Evolutionary conservation across 2,888 invertebrate genomes (phyloP), one percentile per base, ranked within the genome.

Genomic region (Dryocosmus kuriphilus): DNA sequence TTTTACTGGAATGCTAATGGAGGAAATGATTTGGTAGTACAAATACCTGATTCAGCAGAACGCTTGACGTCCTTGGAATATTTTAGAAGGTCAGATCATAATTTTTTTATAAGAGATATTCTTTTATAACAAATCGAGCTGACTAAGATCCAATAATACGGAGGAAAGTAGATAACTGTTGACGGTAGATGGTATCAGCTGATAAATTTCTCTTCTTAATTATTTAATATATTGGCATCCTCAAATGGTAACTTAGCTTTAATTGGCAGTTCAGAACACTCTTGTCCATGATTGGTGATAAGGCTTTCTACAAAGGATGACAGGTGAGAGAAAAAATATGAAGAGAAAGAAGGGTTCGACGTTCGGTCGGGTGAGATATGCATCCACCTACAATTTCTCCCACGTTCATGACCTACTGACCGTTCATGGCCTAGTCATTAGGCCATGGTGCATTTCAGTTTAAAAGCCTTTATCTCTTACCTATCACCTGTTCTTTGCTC

Each of bases 361-460:
- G 51, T n/a, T 71, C 14, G 30, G 32, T 71, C n/a, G 22, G n/a
- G 71, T 6, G 30, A 71, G 51, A 51, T 67, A 81, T 78, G 73
- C 81, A 75, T 82, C 84, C 85, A 84, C 82, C 83, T 82, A 86
- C 86, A 87, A 87, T 88, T 87, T 88, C 88, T 86, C 86, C 84
- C 75, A 73, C 75, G 81, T 82, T 79, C 81, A 80, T 86, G 88
- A 88, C 89, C 89, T 87, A 88, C n/a, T n/a, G n/a, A n/a, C n/a
- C 75, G 81, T 82, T 79, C 81, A 80, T 86, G 88, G 87, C 89
- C 89, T 87, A 88, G 84, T 86, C 85, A 86, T 83, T 85, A 81
- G 85, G 85, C 74, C 82, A 79, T 76, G n/a, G 32, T 71, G 51
- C 71, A 51, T 71, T 71, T 71, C 32, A 51, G 14, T 71, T 71